Conservation (phyloP, 1,140 invertebrate genomes). For the Drosophila arizonae region DNA sequence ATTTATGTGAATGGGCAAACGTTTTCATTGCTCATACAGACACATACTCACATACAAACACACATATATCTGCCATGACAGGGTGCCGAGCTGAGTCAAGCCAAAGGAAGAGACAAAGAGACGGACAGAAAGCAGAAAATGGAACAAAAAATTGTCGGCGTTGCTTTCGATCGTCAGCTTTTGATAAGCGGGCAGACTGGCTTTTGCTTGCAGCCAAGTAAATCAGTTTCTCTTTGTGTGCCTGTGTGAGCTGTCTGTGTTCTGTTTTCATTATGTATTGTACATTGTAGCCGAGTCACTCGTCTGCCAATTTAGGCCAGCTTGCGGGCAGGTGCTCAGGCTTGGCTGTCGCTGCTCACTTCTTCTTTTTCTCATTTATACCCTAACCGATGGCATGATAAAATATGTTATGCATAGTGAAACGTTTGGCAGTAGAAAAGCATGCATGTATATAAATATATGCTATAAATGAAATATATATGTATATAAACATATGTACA, state of each 20-base stretch:
- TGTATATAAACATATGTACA: no score
- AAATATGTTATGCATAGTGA: not conserved
- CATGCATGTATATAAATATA: no score
- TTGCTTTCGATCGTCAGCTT: conserved; percentile 40
- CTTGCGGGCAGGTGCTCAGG: conserved; percentile 43
- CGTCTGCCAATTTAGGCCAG: conserved; percentile 43
- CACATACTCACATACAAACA: no score
- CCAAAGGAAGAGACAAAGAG: not conserved
- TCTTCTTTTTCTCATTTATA: not conserved
- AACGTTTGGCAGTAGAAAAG: not conserved
- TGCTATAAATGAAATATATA: no score
- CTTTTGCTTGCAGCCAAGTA: conserved; percentile 37
- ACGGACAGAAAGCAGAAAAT: conserved; percentile 16
- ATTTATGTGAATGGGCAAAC: conserved; percentile 1
- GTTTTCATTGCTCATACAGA: not conserved
- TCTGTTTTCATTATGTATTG: conserved; percentile 44
- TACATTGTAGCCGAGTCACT: conserved; percentile 36
- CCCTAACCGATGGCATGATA: not conserved
- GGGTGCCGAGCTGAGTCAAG: not conserved
- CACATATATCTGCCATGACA: not conserved
- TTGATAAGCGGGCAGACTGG: conserved; percentile 34
- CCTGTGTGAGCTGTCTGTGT: conserved; percentile 19
- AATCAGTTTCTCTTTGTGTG: conserved; percentile 23
- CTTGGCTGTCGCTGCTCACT: not conserved
- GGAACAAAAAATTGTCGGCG: conserved; percentile 32